phyloP scores from a whole-genome alignment of 2,888 invertebrate genomes.

The Oligia fasciuncula region DNA sequence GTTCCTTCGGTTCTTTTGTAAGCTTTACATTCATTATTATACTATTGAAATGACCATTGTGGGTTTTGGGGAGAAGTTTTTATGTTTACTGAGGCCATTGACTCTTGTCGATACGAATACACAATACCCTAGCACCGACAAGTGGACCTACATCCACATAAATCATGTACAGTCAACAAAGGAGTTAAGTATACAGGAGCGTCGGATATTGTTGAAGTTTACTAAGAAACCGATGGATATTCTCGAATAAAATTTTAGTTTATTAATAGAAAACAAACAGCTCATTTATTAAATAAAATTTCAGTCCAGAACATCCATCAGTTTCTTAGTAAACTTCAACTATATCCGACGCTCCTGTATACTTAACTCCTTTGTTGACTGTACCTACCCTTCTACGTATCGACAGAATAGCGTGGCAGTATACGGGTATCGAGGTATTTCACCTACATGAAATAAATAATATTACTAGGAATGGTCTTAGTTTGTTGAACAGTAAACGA shows the following conservation, averaged over 20 bases:
- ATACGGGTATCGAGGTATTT: slow-evolving; percentile 17
- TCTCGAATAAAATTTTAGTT: too few species aligned
- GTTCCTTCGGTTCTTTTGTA: not conserved
- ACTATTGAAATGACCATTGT: slow-evolving; percentile 11
- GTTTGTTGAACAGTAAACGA: not conserved
- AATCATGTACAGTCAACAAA: too few species aligned
- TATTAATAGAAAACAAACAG: too few species aligned
- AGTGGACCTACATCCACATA: slow-evolving; percentile 10
- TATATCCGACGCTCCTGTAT: too few species aligned
- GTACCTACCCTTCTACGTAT: slow-evolving; percentile 19
- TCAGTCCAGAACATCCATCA: too few species aligned
- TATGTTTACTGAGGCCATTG: slow-evolving; percentile 20
- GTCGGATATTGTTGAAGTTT: too few species aligned
- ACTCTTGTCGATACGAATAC: slow-evolving; percentile 9
- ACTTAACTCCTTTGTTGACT: too few species aligned
- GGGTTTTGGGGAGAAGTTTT: not conserved
- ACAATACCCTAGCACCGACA: slow-evolving; percentile 11
- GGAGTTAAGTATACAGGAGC: too few species aligned
- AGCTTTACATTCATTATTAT: slow-evolving; percentile 7
- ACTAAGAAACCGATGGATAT: too few species aligned
- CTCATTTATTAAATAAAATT: too few species aligned
- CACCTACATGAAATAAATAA: slow-evolving; percentile 18
- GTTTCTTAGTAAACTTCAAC: too few species aligned
- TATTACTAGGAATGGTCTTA: not conserved
- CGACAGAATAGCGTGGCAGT: slow-evolving; percentile 16